Percentiles rank a stretch among this genome's conserved stretches.
phyloP scores from a whole-genome alignment of 2,113 vertebrate species.

The Panthera leo region DNA sequence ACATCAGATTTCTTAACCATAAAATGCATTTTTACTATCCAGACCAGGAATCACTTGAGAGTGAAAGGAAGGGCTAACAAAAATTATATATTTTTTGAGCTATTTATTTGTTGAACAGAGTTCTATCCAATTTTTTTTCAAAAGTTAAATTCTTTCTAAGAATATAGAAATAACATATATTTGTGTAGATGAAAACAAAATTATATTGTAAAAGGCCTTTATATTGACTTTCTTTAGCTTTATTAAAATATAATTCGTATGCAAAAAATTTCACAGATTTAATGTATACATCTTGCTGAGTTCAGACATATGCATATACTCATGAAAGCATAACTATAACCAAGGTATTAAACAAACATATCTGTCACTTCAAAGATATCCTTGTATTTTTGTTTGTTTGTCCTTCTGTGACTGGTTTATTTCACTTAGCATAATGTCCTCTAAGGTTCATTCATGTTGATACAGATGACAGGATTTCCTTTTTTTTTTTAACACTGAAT shows the following conservation, averaged over 20 bases:
- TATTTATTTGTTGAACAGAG: not conserved
- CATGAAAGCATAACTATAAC: not conserved
- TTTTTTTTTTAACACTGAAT: not conserved
- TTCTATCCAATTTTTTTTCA: not conserved
- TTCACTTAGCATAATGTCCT: not conserved
- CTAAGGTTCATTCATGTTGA: not conserved
- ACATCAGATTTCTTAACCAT: not conserved
- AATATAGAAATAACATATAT: not conserved
- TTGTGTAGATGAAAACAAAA: not conserved
- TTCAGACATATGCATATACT: not conserved
- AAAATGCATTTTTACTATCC: not conserved
- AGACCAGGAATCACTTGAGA: not conserved
- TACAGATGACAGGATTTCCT: not conserved
- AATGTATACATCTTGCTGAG: not conserved
- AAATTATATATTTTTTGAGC: not conserved
- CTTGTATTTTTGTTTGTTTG: not conserved
- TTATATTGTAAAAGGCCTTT: not conserved
- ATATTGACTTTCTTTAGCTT: not conserved
- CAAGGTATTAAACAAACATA: not conserved
- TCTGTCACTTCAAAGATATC: not conserved
- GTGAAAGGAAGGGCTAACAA: not conserved
- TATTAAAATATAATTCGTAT: not conserved
- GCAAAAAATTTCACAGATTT: not conserved
- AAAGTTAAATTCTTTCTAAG: conserved; percentile 5
- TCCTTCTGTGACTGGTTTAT: not conserved